Evolutionary conservation across 2,797 vertebrate species (phyloP).

Genomic region (Silurus lanzhouensis): DNA sequence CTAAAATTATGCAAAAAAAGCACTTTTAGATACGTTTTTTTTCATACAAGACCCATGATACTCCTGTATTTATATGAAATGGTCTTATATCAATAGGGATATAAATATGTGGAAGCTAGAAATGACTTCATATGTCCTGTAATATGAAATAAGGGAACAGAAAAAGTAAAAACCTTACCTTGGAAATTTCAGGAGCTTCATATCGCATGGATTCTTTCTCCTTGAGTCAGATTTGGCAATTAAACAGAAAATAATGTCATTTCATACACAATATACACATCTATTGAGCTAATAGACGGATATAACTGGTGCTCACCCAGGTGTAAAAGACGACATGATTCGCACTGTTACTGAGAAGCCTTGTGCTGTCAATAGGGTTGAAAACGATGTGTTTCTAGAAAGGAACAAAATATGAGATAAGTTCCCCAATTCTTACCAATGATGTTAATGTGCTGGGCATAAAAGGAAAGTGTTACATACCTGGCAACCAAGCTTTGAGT

Average conservation of each 20-base stretch:
- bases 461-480: slow-evolving; percentile 66
- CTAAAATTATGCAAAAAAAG: slow-evolving; percentile 56
- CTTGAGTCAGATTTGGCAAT: slow-evolving; percentile 16
- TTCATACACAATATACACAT: neutral
- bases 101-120: neutral
- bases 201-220: slow-evolving; percentile 59
- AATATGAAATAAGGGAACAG: neutral
- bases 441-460: neutral
- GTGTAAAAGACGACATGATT: slow-evolving; percentile 45
- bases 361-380: slow-evolving; percentile 77
- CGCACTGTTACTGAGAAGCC: slow-evolving; percentile 85
- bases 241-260: neutral
- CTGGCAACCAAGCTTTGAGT: slow-evolving; percentile 76
- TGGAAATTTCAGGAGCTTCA: slow-evolving; percentile 57
- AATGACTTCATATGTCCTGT: neutral
- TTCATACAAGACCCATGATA: neutral
- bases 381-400: slow-evolving; percentile 81
- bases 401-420: neutral
- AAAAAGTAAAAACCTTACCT: slow-evolving; percentile 60
- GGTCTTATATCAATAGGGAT: neutral
- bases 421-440: neutral
- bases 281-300: slow-evolving; percentile 8
- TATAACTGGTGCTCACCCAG: slow-evolving; percentile 34
- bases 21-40: neutral
- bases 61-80: neutral